Percentiles rank a stretch among this genome's conserved stretches.
phyloP scores from a whole-genome alignment of 2,797 vertebrate species.

The Syngnathus rostellatus region DNA sequence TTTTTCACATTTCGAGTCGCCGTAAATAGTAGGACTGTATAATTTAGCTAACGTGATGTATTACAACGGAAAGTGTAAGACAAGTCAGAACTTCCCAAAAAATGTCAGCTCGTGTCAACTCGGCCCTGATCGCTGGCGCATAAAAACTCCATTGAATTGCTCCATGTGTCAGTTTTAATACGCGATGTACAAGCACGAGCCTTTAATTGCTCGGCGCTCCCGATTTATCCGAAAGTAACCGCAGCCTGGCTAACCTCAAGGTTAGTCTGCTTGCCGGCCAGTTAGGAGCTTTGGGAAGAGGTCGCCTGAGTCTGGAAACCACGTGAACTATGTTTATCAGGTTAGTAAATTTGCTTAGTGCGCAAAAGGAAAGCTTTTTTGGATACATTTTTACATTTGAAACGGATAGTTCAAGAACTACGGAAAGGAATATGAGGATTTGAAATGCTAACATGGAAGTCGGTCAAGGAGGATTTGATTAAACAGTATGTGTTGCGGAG shows the following conservation, averaged over 20 bases:
- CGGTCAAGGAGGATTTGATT: too few species aligned
- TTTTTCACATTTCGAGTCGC: too few species aligned
- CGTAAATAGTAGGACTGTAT: too few species aligned
- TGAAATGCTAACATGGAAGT: too few species aligned
- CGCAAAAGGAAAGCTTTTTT: background rate
- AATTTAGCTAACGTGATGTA: too few species aligned
- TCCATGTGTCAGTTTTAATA: too few species aligned
- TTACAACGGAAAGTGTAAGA: background rate
- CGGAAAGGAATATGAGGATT: too few species aligned
- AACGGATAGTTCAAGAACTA: too few species aligned
- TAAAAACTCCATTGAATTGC: too few species aligned
- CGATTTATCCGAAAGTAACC: slow-evolving; percentile 55
- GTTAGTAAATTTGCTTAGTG: background rate
- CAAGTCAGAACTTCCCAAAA: background rate
- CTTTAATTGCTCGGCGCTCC: slow-evolving; percentile 49
- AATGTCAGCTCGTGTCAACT: background rate
- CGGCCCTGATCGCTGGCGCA: too few species aligned
- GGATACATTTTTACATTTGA: background rate
- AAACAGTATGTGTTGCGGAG: too few species aligned
- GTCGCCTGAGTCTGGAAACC: slow-evolving; percentile 16
- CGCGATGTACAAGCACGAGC: background rate
- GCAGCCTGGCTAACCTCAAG: slow-evolving; percentile 48
- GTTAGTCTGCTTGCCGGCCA: slow-evolving; percentile 39
- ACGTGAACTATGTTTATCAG: slow-evolving; percentile 2
- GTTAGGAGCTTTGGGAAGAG: slow-evolving; percentile 39